phyloP scores from a whole-genome alignment of 2,797 vertebrate genomes.

The Alosa sapidissima region DNA sequence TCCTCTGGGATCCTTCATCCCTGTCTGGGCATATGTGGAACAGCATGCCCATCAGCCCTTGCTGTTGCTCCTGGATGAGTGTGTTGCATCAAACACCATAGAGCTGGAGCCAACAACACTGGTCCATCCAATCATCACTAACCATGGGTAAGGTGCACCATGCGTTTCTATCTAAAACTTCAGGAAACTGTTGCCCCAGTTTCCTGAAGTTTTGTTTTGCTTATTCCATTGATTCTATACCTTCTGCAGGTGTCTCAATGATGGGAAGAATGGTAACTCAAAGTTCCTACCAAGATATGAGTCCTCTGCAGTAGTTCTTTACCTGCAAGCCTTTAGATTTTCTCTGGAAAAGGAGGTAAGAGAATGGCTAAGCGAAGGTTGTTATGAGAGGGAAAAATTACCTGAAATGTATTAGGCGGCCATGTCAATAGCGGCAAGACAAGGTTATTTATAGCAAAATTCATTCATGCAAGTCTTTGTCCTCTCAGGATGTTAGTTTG shows the following conservation, averaged over 20 bases:
- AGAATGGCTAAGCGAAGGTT: not conserved
- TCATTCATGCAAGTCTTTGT: too few species aligned
- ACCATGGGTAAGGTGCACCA: conserved; percentile 70
- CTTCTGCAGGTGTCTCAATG: conserved; percentile 68
- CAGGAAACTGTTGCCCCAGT: not conserved
- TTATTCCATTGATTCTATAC: not conserved
- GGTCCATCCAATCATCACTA: conserved; percentile 70
- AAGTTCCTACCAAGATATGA: conserved; percentile 70
- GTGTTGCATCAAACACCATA: conserved; percentile 60
- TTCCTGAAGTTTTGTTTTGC: not conserved
- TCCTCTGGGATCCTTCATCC: conserved; percentile 67
- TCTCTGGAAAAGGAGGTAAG: conserved; percentile 62
- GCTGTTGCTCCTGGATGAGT: conserved; percentile 76
- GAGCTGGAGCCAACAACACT: conserved; percentile 49
- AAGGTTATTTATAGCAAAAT: too few species aligned
- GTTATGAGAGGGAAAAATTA: too few species aligned
- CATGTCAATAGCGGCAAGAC: too few species aligned
- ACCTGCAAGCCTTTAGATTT: conserved; percentile 71
- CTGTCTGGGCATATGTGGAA: conserved; percentile 75
- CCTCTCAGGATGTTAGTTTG: too few species aligned
- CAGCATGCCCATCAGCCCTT: conserved; percentile 72
- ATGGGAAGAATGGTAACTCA: conserved; percentile 61
- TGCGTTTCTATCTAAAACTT: not conserved
- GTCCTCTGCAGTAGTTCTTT: conserved; percentile 65
- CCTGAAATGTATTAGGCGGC: too few species aligned